Evolutionary conservation across 2,888 invertebrate genomes (phyloP), one percentile per base, ranked within the genome.

Genomic region (Macrosiphum euphorbiae): DNA sequence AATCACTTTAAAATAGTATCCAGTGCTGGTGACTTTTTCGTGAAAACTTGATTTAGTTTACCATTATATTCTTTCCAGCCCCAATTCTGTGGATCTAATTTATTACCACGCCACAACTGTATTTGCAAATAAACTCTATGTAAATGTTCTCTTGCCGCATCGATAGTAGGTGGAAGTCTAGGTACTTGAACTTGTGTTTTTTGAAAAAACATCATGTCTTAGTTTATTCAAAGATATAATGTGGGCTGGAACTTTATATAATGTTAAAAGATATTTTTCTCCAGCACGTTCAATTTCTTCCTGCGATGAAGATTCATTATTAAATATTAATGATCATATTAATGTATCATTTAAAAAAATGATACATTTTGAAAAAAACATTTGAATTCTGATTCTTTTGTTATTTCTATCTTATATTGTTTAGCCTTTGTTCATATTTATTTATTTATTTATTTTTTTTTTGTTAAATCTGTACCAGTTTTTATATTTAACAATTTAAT

Each of bases 221-320:
- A 58, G 28, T 8, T 58, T 58, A 58, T 58, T 58, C 3, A 58
- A 58, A 8, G 58, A 58, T 10, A 28, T 58, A 28, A 58, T 58
- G 8, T 58, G 58, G 28, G 58, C 94, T 58, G 86, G 61, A 55
- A 11, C 67, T n/a, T 90, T 87, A 91, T 61, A 26, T 55, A 94
- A 90, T 86, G 50, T 94, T 58, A 95, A 91, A 85, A 24, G 67
- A 92, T 52, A 58, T 88, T n/a, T 52, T 50, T 87, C 87, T 88
- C 44, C 55, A 92, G 58, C 58, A 58, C 58, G 28, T 58, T 58
- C 58, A 58, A 58, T 58, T 58, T 58, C 58, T 28, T 58, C 28
- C 1, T 8, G 58, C 58, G 58, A 58, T 58, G 24, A 55, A n/a
- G n/a, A n/a, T n/a, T n/a, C n/a, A n/a, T n/a, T n/a, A n/a, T n/a